phyloP scores from a whole-genome alignment of 2,888 invertebrate genomes.

The Meliscaeva auricollis region DNA sequence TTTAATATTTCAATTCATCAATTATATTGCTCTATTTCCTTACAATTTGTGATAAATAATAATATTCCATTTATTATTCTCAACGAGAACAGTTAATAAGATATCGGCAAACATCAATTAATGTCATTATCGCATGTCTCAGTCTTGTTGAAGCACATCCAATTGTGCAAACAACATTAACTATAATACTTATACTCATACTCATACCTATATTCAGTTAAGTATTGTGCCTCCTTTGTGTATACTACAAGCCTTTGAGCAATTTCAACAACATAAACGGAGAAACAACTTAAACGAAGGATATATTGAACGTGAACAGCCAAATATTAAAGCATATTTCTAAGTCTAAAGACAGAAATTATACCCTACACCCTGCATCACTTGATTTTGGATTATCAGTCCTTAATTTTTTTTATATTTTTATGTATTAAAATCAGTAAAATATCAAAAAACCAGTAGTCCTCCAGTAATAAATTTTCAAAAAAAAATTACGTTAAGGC shows the following conservation, averaged over 20 bases:
- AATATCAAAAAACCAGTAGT: too few relatives aligned
- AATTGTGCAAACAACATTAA: constrained; percentile 33
- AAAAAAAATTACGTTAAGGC: background rate
- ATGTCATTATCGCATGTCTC: constrained; percentile 46
- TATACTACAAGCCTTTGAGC: constrained; percentile 4
- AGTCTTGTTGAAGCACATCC: background rate
- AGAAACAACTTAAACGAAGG: background rate
- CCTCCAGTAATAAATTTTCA: background rate
- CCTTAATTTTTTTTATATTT: too few relatives aligned
- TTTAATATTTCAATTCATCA: too few relatives aligned
- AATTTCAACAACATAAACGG: constrained; percentile 17
- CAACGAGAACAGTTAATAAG: constrained; percentile 22
- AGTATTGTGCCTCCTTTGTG: background rate
- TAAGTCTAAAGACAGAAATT: background rate
- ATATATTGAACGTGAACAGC: background rate
- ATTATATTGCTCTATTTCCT: too few relatives aligned
- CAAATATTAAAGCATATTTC: constrained; percentile 3
- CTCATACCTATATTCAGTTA: background rate
- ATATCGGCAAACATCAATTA: constrained; percentile 46
- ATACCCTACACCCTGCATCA: background rate
- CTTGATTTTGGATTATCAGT: background rate
- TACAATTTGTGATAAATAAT: constrained; percentile 5
- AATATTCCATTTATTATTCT: background rate
- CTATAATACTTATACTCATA: constrained; percentile 5
- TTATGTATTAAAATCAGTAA: too few relatives aligned